Base-by-base conservation (phyloP, 2,888 invertebrate species). In the Argyra leucocephala region DNA sequence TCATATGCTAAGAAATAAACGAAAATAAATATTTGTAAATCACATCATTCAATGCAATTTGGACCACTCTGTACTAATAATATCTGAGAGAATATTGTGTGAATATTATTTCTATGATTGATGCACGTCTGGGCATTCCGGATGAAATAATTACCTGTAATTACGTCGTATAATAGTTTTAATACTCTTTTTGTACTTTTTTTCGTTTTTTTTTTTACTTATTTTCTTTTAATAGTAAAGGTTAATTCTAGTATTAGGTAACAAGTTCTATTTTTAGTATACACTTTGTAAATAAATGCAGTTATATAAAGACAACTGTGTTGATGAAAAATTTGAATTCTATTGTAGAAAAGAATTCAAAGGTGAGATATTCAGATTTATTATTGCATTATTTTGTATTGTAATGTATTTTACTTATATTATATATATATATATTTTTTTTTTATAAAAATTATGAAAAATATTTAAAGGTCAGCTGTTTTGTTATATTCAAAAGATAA, bases 81-180 rank as follows among this genome's bases (percentile, higher is more conserved):
- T n/a, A n/a, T n/a, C n/a, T n/a, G n/a, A n/a, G n/a, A n/a, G n/a
- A n/a, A n/a, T 31, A 31, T 31, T 31, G 31, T 31, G 31, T 31
- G 31, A 31, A 31, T 31, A 10, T 31, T 31, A 6, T 26, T 26
- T 26, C 7, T 31, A 31, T 31, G 31, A 31, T 31, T 48, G 48
- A 48, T 48, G 48, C 48, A 48, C 18, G 48, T 48, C 48, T 48
- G 48, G 48, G 15, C 48, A 48, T 18, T 48, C 48, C 48, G 48
- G 48, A 48, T 48, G 15, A 48, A 18, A 48, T 48, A 48, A 48
- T 48, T 48, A 48, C 48, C 48, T 48, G 48, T 48, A 48, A 48
- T 48, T 48, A 48, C 15, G 48, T 48, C 48, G 15, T 12, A 31
- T 31, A 31, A 31, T 31, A 2, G 31, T 48, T 48, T 18, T 48